These are phyloP conservation scores for Ecliptopera silaceata DNA, from an alignment of 2,888 invertebrate genomes.

Conservation along the genomic window DNA sequence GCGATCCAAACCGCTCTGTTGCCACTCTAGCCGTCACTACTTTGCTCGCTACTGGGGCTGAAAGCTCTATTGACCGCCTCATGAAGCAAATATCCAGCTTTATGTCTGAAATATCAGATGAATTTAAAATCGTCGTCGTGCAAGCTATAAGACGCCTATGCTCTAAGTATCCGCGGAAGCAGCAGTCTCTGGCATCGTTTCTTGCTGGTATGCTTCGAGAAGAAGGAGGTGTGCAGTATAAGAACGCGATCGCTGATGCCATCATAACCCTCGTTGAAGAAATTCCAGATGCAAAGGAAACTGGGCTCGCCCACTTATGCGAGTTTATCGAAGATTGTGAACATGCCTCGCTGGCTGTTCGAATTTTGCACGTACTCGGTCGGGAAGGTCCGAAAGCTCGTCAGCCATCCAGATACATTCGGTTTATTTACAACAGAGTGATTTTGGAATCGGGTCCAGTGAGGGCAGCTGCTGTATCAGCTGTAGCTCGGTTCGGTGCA, in stretches of 20 bases:
- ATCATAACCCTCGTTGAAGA: conserved; percentile 99
- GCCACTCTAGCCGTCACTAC: conserved; percentile 99
- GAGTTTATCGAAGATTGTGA: conserved; percentile 99
- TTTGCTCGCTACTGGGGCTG: conserved; percentile 98
- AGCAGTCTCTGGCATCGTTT: conserved; percentile 97
- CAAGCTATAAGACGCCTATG: conserved; percentile 95
- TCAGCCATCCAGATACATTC: conserved; percentile 93
- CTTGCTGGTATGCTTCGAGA: conserved; percentile 98
- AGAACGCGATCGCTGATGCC: conserved; percentile 98
- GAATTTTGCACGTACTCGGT: conserved; percentile 97
- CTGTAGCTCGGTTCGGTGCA: conserved; percentile 98
- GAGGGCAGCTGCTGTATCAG: conserved; percentile 98
- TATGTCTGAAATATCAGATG: conserved; percentile 99
- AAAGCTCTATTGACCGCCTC: conserved; percentile 97
- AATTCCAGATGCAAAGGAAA: conserved; percentile 98
- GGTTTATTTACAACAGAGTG: conserved; percentile 94
- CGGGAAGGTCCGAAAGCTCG: conserved; percentile 98
- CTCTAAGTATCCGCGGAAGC: conserved; percentile 98
- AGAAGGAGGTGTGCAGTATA: conserved; percentile 98
- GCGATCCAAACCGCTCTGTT: conserved; percentile 98
- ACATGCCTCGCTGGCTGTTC: conserved; percentile 97
- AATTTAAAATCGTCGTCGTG: conserved; percentile 99
- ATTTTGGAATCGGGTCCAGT: conserved; percentile 98
- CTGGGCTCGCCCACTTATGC: conserved; percentile 97
- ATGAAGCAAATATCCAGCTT: conserved; percentile 99